Evolutionary conservation across 2,888 invertebrate species (phyloP).

Genomic region (Candidula unifasciata): DNA sequence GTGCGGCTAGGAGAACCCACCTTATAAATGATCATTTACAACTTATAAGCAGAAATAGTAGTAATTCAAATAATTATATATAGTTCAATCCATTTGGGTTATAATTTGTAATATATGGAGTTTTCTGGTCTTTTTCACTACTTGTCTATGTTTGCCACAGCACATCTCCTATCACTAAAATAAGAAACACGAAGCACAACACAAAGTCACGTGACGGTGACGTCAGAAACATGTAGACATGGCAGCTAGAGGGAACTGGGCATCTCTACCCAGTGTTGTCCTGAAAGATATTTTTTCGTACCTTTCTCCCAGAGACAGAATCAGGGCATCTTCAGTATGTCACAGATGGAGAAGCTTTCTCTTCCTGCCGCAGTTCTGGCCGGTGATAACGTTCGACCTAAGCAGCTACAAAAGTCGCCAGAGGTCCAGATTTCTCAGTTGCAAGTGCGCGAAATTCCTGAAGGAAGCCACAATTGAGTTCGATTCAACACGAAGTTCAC

Average conservation of each 20-base stretch:
- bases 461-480: constrained; percentile 74
- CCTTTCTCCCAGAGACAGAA: constrained; percentile 80
- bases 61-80: too few relatives aligned
- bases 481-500: constrained; percentile 69
- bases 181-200: constrained; percentile 43
- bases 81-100: too few relatives aligned
- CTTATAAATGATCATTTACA: too few relatives aligned
- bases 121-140: too few relatives aligned
- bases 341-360: constrained; percentile 81
- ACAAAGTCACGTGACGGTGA: constrained; percentile 55
- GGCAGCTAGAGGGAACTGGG: constrained; percentile 72
- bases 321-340: constrained; percentile 81
- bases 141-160: too few relatives aligned
- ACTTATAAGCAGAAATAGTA: too few relatives aligned
- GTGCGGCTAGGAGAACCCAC: too few relatives aligned
- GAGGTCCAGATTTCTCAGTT: constrained; percentile 72
- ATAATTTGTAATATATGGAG: too few relatives aligned
- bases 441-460: constrained; percentile 75
- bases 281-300: constrained; percentile 79
- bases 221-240: constrained; percentile 62
- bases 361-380: constrained; percentile 77
- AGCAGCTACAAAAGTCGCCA: constrained; percentile 61
- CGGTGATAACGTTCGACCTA: constrained; percentile 62
- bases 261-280: constrained; percentile 74
- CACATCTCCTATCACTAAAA: constrained; percentile 31